Evolutionary conservation across 2,888 invertebrate genomes (phyloP).

Genomic region (Agrotis segetum): DNA sequence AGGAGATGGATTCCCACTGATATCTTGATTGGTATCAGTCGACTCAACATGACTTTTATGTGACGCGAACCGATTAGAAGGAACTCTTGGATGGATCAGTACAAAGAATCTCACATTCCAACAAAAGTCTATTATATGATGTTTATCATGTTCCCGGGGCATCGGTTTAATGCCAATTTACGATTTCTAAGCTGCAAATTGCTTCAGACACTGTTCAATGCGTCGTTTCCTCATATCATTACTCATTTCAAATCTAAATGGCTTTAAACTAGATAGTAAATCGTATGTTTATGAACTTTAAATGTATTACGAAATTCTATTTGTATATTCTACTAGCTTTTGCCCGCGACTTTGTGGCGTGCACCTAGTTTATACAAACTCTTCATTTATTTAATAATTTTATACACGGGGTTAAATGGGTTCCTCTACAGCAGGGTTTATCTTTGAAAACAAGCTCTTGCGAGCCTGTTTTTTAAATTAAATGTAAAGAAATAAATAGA

Average conservation of each 20-base stretch:
- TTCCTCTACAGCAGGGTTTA: too few species aligned
- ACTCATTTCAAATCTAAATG: slow-evolving; percentile 53
- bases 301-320: background rate
- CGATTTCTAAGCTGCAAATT: slow-evolving; percentile 39
- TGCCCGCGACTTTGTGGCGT: too few species aligned
- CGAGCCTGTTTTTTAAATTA: too few species aligned
- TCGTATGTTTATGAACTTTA: slow-evolving; percentile 15
- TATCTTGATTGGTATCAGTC: slow-evolving; percentile 19
- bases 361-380: too few species aligned
- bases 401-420: too few species aligned
- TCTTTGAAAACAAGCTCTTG: too few species aligned
- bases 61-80: slow-evolving; percentile 4
- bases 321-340: too few species aligned
- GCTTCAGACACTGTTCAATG: slow-evolving; percentile 40
- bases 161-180: slow-evolving; percentile 43
- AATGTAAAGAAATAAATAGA: too few species aligned
- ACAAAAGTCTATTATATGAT: slow-evolving; percentile 19
- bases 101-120: slow-evolving; percentile 11
- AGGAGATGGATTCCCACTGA: background rate
- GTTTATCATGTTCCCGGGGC: slow-evolving; percentile 25
- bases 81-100: background rate
- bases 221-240: slow-evolving; percentile 33
- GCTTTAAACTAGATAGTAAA: slow-evolving; percentile 33
- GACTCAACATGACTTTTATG: slow-evolving; percentile 9
- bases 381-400: background rate